Percentiles rank a stretch among this genome's conserved stretches.
Conservation (phyloP, 1,140 invertebrate genomes). For the Brachionus plicatilis region DNA sequence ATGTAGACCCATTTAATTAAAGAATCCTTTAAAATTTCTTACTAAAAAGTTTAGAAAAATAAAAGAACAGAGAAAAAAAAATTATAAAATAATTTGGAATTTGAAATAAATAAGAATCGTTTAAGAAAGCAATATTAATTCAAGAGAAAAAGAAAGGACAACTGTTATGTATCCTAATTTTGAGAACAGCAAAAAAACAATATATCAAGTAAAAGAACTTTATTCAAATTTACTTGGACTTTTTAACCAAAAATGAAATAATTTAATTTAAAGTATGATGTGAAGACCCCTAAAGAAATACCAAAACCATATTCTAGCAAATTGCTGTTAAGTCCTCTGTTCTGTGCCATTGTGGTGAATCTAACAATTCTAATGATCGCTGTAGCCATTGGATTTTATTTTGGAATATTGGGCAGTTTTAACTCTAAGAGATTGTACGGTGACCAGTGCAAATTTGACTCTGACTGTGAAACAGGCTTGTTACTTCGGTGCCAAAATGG, state of each 20-base stretch:
- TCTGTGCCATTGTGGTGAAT: neutral
- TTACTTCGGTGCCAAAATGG: neutral
- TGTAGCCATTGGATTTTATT: neutral
- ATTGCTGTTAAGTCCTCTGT: neutral
- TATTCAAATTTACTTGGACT: too few species aligned
- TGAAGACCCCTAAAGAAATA: neutral
- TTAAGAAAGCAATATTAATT: too few species aligned
- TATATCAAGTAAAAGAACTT: neutral
- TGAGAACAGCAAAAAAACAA: neutral
- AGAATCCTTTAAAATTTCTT: too few species aligned
- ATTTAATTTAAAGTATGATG: neutral
- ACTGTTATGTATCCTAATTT: too few species aligned
- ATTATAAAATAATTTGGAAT: too few species aligned
- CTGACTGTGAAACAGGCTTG: neutral
- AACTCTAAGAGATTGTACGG: neutral
- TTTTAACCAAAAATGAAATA: neutral
- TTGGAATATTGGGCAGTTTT: neutral
- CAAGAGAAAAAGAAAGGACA: too few species aligned
- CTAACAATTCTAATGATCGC: neutral
- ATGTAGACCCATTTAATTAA: too few species aligned
- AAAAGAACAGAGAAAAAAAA: too few species aligned
- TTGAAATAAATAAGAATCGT: too few species aligned
- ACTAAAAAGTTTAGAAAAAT: too few species aligned
- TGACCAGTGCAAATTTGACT: neutral
- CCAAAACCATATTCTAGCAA: neutral